Conservation (phyloP, 2,113 vertebrate species). For the Sorex araneus region DNA sequence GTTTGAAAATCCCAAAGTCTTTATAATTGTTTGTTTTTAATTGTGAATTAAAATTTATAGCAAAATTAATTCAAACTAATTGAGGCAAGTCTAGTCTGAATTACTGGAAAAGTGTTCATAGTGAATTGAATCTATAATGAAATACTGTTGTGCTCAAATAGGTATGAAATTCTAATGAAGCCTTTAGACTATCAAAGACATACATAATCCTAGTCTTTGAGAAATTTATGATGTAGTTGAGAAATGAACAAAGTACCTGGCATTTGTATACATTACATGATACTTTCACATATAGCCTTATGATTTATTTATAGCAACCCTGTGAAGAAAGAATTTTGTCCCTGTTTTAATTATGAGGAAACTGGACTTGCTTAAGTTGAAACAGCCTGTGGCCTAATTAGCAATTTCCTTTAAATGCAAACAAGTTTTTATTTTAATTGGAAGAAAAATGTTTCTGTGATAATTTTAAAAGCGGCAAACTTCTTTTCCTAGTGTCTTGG, state of each 20-base stretch:
- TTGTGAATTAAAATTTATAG: conserved; percentile 52
- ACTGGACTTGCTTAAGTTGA: conserved; percentile 33
- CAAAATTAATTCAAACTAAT: conserved; percentile 51
- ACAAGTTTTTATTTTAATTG: conserved; percentile 5
- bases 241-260: conserved; percentile 49
- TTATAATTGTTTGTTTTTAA: conserved; percentile 60
- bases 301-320: conserved; percentile 13
- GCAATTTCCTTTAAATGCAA: conserved; percentile 45
- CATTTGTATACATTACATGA: conserved; percentile 3
- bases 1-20: conserved; percentile 58
- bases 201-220: conserved; percentile 7
- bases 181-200: conserved; percentile 36
- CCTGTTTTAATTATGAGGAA: conserved; percentile 65
- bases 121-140: conserved; percentile 32
- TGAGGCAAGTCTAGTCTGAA: conserved; percentile 50
- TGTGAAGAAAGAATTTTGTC: conserved; percentile 44
- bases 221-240: conserved; percentile 46
- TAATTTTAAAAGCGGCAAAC: conserved; percentile 53
- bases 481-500: conserved; percentile 21
- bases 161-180: conserved; percentile 38
- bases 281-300: not conserved
- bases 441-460: conserved; percentile 17
- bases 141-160: conserved; percentile 55
- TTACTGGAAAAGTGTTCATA: conserved; percentile 45
- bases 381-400: conserved; percentile 61